Evolutionary conservation across 2,113 vertebrate species (phyloP).

Genomic region (Rousettus leschenaultii): DNA sequence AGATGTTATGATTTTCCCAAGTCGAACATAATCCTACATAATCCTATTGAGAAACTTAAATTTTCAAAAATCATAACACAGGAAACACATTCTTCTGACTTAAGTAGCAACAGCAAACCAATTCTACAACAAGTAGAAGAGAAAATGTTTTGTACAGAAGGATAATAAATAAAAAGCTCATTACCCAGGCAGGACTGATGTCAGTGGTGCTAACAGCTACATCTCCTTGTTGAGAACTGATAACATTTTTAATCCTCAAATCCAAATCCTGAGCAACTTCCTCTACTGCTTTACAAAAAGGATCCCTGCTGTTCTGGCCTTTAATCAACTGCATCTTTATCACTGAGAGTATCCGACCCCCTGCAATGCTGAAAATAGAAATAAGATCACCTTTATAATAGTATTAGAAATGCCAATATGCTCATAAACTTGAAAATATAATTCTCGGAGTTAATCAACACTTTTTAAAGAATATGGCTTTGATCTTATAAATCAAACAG

Average conservation of each 20-base stretch:
- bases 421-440: slow-evolving; percentile 73
- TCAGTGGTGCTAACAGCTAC: slow-evolving; percentile 77
- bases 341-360: slow-evolving; percentile 85
- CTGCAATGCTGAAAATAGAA: slow-evolving; percentile 87
- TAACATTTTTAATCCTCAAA: slow-evolving; percentile 89
- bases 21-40: slow-evolving; percentile 20
- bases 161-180: slow-evolving; percentile 68
- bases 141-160: slow-evolving; percentile 58
- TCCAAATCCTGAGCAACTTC: slow-evolving; percentile 87
- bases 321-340: slow-evolving; percentile 91
- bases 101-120: slow-evolving; percentile 41
- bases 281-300: slow-evolving; percentile 84
- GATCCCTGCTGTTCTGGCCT: slow-evolving; percentile 86
- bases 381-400: slow-evolving; percentile 74
- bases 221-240: slow-evolving; percentile 79
- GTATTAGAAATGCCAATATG: slow-evolving; percentile 72
- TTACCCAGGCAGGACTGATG: slow-evolving; percentile 95
- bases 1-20: slow-evolving; percentile 49
- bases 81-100: slow-evolving; percentile 52
- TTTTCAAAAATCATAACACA: slow-evolving; percentile 38
- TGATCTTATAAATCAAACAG: slow-evolving; percentile 80
- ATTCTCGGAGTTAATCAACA: slow-evolving; percentile 77
- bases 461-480: slow-evolving; percentile 75
- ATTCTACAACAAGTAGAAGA: slow-evolving; percentile 34
- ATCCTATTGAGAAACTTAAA: slow-evolving; percentile 37